Evolutionary conservation across 2,113 vertebrate genomes (phyloP), one percentile per base, ranked within the genome.

Genomic region (Apteryx owenii): DNA sequence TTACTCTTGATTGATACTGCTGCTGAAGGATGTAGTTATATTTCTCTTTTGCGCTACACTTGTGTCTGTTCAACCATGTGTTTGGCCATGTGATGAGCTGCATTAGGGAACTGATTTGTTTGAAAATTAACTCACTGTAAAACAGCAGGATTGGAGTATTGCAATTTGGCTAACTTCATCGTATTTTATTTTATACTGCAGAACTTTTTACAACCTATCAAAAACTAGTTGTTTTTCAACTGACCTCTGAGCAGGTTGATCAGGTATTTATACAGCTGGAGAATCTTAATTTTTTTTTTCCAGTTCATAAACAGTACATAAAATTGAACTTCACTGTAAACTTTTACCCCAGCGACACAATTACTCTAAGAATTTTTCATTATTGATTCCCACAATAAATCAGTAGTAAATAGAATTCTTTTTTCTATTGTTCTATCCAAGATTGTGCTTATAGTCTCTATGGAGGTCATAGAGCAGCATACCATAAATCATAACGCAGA

Each of bases 151-250:
- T 28, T 91, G 71, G 29, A 28, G 78, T 64, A 56, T n/a, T 65
- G 58, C 29, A n/a, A 54, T 83, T 72, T 82, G 64, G 17, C 26
- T 44, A 13, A 46, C 58, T 72, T 56, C 22, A 26, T 64, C 19
- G 69, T 28, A 10, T 3, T 28, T 12, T 65, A 23, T 36, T 20
- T 11, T 56, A 9, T 8, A 6, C 8, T 36, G 20, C 48, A 36
- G 33, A 58, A 8, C 36, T 17, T 66, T 12, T 29, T 36, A 14
- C 77, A 26, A 46, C 8, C 23, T 68, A 11, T 21, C 0, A 3
- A 0, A 19, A 79, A 42, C 26, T 29, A 0, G 0, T 68, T 54
- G 29, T 1, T 76, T 72, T 50, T 9, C n/a, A 54, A 4, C 1
- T 72, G 18, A 73, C 22, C 72, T 91, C 66, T 61, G 38, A 72